Evolutionary conservation across 2,113 vertebrate species (phyloP).

Genomic region (Alethe castanea): DNA sequence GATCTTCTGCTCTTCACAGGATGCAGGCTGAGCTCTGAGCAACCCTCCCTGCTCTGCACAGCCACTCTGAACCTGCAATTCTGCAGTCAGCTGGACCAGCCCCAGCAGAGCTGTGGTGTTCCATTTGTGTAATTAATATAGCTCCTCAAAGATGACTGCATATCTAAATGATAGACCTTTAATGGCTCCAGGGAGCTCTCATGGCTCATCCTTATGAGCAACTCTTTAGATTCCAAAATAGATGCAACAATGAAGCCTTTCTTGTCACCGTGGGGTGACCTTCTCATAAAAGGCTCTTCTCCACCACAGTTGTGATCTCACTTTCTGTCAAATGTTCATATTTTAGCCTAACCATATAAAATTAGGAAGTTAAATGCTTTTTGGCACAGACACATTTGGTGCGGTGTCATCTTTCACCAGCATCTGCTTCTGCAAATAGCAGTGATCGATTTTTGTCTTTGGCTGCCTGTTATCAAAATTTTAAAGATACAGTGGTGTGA

Average conservation of each 20-base stretch:
- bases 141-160: constrained; percentile 30
- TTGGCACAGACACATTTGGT: not conserved
- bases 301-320: constrained; percentile 12
- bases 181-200: constrained; percentile 43
- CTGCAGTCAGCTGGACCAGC: constrained; percentile 37
- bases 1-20: not conserved
- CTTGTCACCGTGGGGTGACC: constrained; percentile 14
- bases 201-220: not conserved
- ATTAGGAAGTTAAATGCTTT: constrained; percentile 18
- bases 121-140: constrained; percentile 67
- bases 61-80: not conserved
- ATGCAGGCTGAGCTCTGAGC: accelerated
- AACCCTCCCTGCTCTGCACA: not conserved
- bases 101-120: constrained; percentile 31
- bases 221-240: not conserved
- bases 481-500: not conserved
- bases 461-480: not conserved
- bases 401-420: not conserved
- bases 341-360: constrained; percentile 36
- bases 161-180: not conserved
- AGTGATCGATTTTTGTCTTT: constrained; percentile 26
- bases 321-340: not conserved
- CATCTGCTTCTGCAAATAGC: constrained; percentile 19
- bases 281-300: constrained; percentile 10
- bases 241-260: not conserved